These are phyloP conservation scores for Spheniscus humboldti DNA, from an alignment of 2,797 vertebrate species.

Conservation along the genomic window DNA sequence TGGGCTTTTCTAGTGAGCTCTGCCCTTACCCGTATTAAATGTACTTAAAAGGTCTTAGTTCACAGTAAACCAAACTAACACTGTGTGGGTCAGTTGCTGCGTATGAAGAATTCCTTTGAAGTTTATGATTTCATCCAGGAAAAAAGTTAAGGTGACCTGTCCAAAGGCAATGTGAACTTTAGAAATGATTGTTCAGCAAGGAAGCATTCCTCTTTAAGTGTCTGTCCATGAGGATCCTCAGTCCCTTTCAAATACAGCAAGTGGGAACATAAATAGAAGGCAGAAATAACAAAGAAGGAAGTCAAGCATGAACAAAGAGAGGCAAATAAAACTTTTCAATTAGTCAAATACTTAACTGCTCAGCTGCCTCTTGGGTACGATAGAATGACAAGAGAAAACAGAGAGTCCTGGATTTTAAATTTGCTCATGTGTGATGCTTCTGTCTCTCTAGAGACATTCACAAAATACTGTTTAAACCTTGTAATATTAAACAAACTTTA, in stretches of 20 bases:
- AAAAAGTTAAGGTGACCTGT: neutral
- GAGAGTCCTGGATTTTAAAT: neutral
- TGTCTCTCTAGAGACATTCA: neutral
- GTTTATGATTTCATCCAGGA: neutral
- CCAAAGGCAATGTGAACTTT: neutral
- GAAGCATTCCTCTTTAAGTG: neutral
- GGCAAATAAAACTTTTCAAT: conserved; percentile 24
- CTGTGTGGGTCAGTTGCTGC: neutral
- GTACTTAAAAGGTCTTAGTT: neutral
- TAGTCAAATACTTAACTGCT: conserved; percentile 7
- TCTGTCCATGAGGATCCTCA: neutral
- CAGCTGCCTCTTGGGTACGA: neutral
- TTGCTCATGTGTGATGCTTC: neutral
- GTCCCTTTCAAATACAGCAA: neutral
- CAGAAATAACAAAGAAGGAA: neutral
- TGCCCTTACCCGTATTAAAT: neutral
- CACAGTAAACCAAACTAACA: neutral
- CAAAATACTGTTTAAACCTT: neutral
- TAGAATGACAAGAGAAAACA: neutral
- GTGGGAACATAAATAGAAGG: neutral
- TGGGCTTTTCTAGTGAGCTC: neutral
- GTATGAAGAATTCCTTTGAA: neutral
- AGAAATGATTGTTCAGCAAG: neutral
- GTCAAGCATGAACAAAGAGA: neutral
- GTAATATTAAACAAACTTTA: neutral